phyloP scores from a whole-genome alignment of 2,113 vertebrate genomes.

The Chelonoidis abingdonii region DNA sequence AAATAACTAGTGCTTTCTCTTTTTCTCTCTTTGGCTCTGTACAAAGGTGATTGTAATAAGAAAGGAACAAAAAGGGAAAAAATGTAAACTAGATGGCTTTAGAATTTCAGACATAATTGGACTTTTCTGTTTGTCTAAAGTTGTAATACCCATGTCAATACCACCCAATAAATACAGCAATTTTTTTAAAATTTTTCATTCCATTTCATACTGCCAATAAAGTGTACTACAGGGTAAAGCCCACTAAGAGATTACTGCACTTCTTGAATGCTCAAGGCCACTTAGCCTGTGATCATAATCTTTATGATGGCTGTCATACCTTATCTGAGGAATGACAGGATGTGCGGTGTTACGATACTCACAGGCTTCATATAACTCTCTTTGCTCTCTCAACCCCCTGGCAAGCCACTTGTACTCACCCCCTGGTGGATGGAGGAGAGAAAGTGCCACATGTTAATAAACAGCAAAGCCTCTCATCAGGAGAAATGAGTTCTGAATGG shows the following conservation, averaged over 20 bases:
- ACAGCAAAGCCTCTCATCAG: neutral
- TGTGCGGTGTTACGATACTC: neutral
- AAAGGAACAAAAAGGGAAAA: neutral
- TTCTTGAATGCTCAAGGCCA: neutral
- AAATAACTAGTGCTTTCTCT: neutral
- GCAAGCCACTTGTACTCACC: neutral
- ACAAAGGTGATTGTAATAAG: neutral
- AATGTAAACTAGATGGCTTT: constrained; percentile 42
- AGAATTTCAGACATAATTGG: constrained; percentile 61
- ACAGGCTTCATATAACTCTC: neutral
- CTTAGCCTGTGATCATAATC: neutral
- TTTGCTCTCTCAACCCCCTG: neutral
- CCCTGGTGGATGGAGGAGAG: neutral
- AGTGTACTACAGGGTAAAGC: neutral
- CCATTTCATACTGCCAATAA: neutral
- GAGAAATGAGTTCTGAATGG: neutral
- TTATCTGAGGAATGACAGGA: neutral
- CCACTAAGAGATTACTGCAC: rapidly evolving
- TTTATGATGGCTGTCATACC: neutral
- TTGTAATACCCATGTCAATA: neutral
- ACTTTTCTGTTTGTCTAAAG: constrained; percentile 13
- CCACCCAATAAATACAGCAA: neutral
- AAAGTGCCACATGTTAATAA: neutral
- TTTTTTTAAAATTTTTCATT: constrained; percentile 32
- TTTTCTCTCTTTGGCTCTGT: neutral